Evolutionary conservation across 2,113 vertebrate genomes (phyloP), one percentile per base, ranked within the genome.

Genomic region (Shinisaurus crocodilurus): DNA sequence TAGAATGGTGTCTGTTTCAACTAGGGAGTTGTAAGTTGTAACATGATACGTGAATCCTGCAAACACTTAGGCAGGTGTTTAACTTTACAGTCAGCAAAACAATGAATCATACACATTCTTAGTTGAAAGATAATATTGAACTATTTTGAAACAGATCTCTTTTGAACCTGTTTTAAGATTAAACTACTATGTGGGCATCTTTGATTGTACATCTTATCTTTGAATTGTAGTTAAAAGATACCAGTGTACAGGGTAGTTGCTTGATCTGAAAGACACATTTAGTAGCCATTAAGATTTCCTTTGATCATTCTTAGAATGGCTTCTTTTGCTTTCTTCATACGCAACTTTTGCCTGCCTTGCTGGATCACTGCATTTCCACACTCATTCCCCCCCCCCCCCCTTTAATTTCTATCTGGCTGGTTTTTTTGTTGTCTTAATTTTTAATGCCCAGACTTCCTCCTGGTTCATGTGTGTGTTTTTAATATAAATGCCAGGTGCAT

Each of bases 261-360:
- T 84, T 63, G 40, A 50, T 65, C 34, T 85, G 63, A 25, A 92
- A 89, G 76, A 92, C 91, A 76, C 5, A 92, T 90, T 94, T 85
- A 92, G 85, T 91, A 92, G 40, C 37, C 87, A 3, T 89, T 96
- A 91, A 88, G 82, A 86, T 67, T 94, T 95, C 57, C 91, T 86
- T 91, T 92, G 18, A 50, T 93, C 82, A 88, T 92, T 94, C 37
- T 94, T 93, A 87, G 82, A 93, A 69, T 93, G 86, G 90, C 94
- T 95, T 93, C 63, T 96, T 96, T 95, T 95, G 95, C 93, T 95
- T 95, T 95, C 65, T 87, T 86, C 93, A 88, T 92, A 85, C 84
- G 93, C 87, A 87, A 80, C 92, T 96, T 88, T 23, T 93, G 7
- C 67, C 63, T 92, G 87, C 79, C 88, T 91, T 95, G 18, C 50